Conservation (phyloP, 2,888 invertebrate species). For the Thelaira solivaga region DNA sequence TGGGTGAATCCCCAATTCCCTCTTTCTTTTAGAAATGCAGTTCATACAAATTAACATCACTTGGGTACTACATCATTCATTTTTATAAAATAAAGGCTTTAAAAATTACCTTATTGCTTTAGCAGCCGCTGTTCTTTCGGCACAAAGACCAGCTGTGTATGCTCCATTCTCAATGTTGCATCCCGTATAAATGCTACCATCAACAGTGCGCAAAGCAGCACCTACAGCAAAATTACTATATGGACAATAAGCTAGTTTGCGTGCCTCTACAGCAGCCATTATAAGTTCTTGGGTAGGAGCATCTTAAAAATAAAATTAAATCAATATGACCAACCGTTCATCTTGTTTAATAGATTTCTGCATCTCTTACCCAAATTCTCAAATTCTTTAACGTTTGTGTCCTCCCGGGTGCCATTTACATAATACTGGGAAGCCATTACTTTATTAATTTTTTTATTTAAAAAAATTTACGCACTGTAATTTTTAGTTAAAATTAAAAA, state of each 20-base stretch:
- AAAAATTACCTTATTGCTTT: slow-evolving; percentile 79
- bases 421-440: slow-evolving; percentile 63
- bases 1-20: background rate
- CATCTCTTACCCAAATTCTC: slow-evolving; percentile 68
- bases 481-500: background rate
- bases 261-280: slow-evolving; percentile 80
- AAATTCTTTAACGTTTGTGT: slow-evolving; percentile 68
- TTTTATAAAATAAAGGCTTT: too few species aligned
- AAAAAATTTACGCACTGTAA: too few species aligned
- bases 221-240: slow-evolving; percentile 95
- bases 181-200: slow-evolving; percentile 84
- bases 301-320: slow-evolving; percentile 78
- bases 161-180: slow-evolving; percentile 95
- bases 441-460: background rate
- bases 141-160: slow-evolving; percentile 88
- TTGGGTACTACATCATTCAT: too few species aligned
- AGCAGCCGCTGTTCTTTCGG: slow-evolving; percentile 90
- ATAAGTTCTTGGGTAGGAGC: slow-evolving; percentile 81
- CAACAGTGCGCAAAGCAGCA: slow-evolving; percentile 85
- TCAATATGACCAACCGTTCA: background rate
- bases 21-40: background rate
- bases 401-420: slow-evolving; percentile 70
- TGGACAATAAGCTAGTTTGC: slow-evolving; percentile 86
- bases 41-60: too few species aligned
- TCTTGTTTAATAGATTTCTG: background rate